These are phyloP conservation scores for Cordilura impudica DNA, from an alignment of 2,888 invertebrate species.

Conservation along the genomic window DNA sequence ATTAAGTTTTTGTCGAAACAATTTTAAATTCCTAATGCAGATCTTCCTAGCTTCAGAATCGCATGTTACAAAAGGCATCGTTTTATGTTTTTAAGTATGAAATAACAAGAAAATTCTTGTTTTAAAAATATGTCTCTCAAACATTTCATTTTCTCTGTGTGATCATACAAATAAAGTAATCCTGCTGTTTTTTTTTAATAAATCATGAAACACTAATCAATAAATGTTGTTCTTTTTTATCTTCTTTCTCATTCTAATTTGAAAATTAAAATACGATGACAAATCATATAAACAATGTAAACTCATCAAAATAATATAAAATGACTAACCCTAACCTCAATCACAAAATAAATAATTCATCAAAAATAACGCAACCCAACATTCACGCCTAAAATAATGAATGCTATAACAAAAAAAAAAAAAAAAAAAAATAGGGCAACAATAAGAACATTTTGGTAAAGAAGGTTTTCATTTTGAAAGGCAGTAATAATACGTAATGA, in stretches of 20 bases:
- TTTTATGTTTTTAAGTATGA: too few species aligned
- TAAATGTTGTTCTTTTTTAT: conserved; percentile 58
- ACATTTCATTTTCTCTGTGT: background rate
- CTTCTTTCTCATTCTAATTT: conserved; percentile 49
- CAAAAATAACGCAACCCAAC: conserved; percentile 18
- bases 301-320: conserved; percentile 19
- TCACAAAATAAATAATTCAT: conserved; percentile 8
- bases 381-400: conserved; percentile 12
- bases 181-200: background rate
- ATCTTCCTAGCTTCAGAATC: too few species aligned
- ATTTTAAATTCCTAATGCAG: too few species aligned
- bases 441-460: conserved; percentile 79
- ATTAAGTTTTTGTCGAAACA: too few species aligned
- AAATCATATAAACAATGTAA: background rate
- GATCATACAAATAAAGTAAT: background rate
- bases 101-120: too few species aligned
- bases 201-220: conserved; percentile 42
- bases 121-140: background rate
- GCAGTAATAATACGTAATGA: conserved; percentile 79
- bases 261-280: conserved; percentile 29
- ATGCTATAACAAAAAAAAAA: background rate
- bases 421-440: conserved; percentile 72
- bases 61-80: too few species aligned
- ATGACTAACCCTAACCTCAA: conserved; percentile 50
- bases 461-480: conserved; percentile 79